Evolutionary conservation across 2,888 invertebrate genomes (phyloP), one percentile per base, ranked within the genome.

Genomic region (Alloplasta piceator): DNA sequence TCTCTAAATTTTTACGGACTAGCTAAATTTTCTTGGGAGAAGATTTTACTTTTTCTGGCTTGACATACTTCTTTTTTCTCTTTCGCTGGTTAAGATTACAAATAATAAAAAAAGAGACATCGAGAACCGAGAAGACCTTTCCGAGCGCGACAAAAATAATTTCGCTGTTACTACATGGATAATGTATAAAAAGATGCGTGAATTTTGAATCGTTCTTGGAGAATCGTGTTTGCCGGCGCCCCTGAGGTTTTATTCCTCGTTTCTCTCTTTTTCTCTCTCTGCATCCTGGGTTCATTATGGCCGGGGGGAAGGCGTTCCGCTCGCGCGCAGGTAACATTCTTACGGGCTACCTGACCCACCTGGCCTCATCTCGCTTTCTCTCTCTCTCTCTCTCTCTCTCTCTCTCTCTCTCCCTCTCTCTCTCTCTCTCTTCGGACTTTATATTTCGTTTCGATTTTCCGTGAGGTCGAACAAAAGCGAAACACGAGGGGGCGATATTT

Each of bases 331-430:
- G 87, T 87, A 88, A 87, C 86, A 84, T 86, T 88, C 85, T 84
- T 85, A 74, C 82, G 68, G 78, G 70, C 87, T 89, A 89, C 90
- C 89, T 88, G 90, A 89, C 87, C 88, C 90, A 90, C 88, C 90
- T 90, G 90, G 90, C 86, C 83, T 85, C 86, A 83, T 60, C 38
- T 48, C 58, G 10, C 38, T 75, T 61, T 52, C 50, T 38, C 60
- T 41, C 61, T 9, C 41, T n/a, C n/a, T n/a, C n/a, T n/a, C n/a
- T n/a, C n/a, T 9, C 72, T 68, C 41, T n/a, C 38, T 43, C 60
- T 26, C 43, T 10, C 36, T 36, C 16, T 38, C 16, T n/a, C 56
- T 16, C 39, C 14, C 12, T 75, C 60, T 12, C 5, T n/a, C 70
- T 71, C 46, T 61, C 9, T 50, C 41, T 14, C 67, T 75, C 70